Evolutionary conservation across 2,113 vertebrate species (phyloP).

Genomic region (Prochilodus magdalenae): DNA sequence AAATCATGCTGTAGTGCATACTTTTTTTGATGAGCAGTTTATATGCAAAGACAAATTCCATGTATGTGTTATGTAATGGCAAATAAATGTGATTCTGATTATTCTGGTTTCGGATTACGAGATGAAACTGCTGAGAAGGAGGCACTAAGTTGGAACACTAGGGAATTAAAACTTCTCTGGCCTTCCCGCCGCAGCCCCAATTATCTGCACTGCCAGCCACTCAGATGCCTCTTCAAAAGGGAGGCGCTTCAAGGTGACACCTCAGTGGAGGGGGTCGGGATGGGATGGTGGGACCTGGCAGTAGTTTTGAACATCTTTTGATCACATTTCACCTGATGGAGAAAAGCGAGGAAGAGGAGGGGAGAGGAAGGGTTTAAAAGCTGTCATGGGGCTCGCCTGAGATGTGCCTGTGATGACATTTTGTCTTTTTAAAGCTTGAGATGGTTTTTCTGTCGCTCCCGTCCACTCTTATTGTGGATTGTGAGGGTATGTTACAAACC

Average conservation of each 20-base stretch:
- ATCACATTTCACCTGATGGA: constrained; percentile 42
- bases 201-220: constrained; percentile 55
- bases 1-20: too few species aligned
- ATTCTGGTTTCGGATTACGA: constrained; percentile 2
- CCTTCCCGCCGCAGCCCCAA: constrained; percentile 43
- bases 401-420: constrained; percentile 35
- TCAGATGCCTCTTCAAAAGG: constrained; percentile 59
- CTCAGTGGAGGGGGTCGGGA: constrained; percentile 32
- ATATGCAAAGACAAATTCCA: too few species aligned
- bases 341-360: constrained; percentile 22
- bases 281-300: neutral
- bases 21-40: too few species aligned
- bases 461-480: constrained; percentile 50
- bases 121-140: constrained; percentile 34
- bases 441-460: constrained; percentile 36
- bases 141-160: constrained; percentile 41
- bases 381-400: constrained; percentile 48
- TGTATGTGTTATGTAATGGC: too few species aligned
- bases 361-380: constrained; percentile 44
- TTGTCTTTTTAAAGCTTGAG: constrained; percentile 50
- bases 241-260: constrained; percentile 57
- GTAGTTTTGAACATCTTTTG: constrained; percentile 38
- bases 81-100: neutral
- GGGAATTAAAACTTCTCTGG: constrained; percentile 27
- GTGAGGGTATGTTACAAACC: neutral